phyloP scores from a whole-genome alignment of 2,113 vertebrate genomes.

The Sylvietta virens region DNA sequence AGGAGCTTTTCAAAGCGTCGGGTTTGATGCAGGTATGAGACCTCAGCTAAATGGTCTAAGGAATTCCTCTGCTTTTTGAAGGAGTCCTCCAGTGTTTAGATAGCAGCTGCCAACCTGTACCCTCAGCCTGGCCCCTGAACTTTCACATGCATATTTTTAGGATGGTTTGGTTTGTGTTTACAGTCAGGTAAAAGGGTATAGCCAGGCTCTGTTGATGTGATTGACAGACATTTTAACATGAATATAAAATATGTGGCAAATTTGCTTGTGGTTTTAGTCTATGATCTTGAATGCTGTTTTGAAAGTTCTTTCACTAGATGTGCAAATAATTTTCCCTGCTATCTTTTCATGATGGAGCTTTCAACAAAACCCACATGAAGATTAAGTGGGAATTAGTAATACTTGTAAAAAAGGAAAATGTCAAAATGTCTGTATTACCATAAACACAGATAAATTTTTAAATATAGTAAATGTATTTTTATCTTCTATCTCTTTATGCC shows the following conservation, averaged over 20 bases:
- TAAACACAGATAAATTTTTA: not conserved
- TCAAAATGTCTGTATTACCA: not conserved
- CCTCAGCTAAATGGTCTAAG: not conserved
- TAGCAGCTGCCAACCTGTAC: not conserved
- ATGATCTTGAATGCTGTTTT: not conserved
- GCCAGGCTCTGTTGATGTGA: not conserved
- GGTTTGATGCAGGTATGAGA: constrained; percentile 88
- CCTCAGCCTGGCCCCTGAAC: not conserved
- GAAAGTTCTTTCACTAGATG: not conserved
- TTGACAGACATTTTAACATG: not conserved
- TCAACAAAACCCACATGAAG: not conserved
- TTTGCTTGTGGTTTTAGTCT: not conserved
- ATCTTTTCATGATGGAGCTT: not conserved
- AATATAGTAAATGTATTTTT: not conserved
- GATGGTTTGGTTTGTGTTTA: not conserved
- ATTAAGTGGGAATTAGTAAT: not conserved
- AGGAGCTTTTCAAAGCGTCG: constrained; percentile 91
- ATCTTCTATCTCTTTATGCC: not conserved
- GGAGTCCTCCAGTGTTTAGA: not conserved
- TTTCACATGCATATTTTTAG: not conserved
- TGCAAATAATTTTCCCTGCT: not conserved
- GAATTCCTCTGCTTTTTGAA: not conserved
- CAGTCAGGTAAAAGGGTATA: not conserved
- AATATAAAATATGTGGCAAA: not conserved
- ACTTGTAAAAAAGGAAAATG: not conserved